These are phyloP conservation scores for Tragelaphus strepsiceros DNA, from an alignment of 2,113 vertebrate genomes.

Conservation along the genomic window DNA sequence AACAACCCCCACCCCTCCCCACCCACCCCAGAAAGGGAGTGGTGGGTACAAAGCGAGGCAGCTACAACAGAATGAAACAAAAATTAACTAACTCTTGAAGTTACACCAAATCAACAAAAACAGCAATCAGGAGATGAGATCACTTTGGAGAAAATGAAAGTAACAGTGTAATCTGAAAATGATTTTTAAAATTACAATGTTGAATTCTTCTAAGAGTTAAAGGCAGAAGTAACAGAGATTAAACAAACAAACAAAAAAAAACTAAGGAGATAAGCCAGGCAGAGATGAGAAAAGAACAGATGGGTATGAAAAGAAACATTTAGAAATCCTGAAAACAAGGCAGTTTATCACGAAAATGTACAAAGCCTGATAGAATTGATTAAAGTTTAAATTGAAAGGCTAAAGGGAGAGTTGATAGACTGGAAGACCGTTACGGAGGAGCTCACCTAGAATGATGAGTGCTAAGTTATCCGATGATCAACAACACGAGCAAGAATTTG, in stretches of 20 bases:
- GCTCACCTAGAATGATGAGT: not conserved
- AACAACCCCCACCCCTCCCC: fast-evolving
- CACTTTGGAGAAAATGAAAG: not conserved
- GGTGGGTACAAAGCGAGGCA: fast-evolving
- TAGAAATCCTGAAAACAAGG: not conserved
- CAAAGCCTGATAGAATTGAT: not conserved
- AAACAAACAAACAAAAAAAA: not conserved
- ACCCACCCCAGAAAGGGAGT: fast-evolving
- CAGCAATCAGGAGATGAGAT: not conserved
- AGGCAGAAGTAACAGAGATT: not conserved
- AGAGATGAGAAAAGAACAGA: not conserved
- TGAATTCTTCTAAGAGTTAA: not conserved
- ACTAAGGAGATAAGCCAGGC: not conserved
- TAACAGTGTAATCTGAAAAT: not conserved
- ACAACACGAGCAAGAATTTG: not conserved
- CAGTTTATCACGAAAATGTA: not conserved
- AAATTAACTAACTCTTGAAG: not conserved
- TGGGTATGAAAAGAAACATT: not conserved
- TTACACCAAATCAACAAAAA: not conserved
- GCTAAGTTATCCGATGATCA: not conserved
- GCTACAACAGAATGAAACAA: not conserved
- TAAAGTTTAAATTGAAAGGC: not conserved
- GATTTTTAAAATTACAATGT: not conserved
- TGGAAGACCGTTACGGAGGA: not conserved
- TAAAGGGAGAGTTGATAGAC: not conserved